A percentile compares a stretch with the other conserved stretches of the same genome.
Evolutionary conservation across 2,888 invertebrate species (phyloP).

Genomic region (Cephus rjabovi): DNA sequence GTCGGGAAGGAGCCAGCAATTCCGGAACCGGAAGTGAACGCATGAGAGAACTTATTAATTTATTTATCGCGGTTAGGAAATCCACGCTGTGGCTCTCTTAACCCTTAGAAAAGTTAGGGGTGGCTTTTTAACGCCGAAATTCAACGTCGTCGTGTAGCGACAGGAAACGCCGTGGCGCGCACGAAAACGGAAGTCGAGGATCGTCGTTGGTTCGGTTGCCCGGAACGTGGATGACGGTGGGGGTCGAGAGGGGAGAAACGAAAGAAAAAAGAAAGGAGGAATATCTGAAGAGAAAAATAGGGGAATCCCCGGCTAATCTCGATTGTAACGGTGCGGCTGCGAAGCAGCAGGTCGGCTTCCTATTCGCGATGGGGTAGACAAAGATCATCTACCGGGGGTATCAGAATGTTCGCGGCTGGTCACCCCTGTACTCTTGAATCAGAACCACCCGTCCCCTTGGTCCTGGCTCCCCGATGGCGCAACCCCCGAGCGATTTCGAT

Average conservation of each 20-base stretch:
- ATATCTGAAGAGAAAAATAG: no score
- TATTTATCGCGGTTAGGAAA: slow-evolving; percentile 9
- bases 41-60: slow-evolving; percentile 17
- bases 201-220: no score
- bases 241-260: no score
- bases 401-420: slow-evolving; percentile 55
- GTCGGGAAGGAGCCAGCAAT: no score
- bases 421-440: slow-evolving; percentile 52
- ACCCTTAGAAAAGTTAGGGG: no score
- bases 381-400: slow-evolving; percentile 42
- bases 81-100: no score
- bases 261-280: no score
- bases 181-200: no score
- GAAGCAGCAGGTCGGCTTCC: slow-evolving; percentile 21
- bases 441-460: slow-evolving; percentile 10
- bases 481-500: slow-evolving; percentile 59
- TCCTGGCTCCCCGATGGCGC: neutral
- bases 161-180: no score
- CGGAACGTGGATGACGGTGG: no score
- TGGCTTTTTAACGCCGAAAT: no score
- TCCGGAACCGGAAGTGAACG: slow-evolving; percentile 18
- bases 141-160: no score
- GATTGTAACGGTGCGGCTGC: slow-evolving; percentile 1
- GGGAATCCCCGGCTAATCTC: neutral
- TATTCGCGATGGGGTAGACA: slow-evolving; percentile 44